Evolutionary conservation across 2,113 vertebrate species (phyloP), one percentile per base, ranked within the genome.

Genomic region (Meles meles): DNA sequence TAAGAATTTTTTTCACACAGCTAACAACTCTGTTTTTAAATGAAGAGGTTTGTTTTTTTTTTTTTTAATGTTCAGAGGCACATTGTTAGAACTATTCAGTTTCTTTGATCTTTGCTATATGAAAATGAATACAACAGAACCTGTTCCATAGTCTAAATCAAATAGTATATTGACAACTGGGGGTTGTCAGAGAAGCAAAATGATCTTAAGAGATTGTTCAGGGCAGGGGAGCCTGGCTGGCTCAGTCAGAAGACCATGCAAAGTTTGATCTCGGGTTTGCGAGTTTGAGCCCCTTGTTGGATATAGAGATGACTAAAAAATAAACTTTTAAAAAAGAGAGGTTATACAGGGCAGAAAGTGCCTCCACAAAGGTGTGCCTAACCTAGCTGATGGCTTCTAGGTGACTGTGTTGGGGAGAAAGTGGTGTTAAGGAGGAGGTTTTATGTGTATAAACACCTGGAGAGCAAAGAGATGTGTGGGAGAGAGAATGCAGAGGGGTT

Each of bases 11-110:
- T 65, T 96, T 96, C 77, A 93, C 4, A 0, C 59, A 34, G 85
- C 96, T 98, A 98, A 97, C 44, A 49, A 49, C 76, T 92, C 76
- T 92, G 31, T 96, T 98, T 77, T 97, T 81, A 92, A 95, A 77
- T 93, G 39, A 86, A 61, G 59, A 94, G 25, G 20, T 89, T 74
- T 74, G 23, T 61, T 89, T 89, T 90, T 72, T 72, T 74, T 57
- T 61, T 89, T 89, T 90, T 72, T 72, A 87, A 88, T 89, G 79
- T 52, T 4, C 88, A 71, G 49, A 52, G 13, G 25, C 52, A 69
- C 8, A 55, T 96, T 97, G 29, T 91, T 67, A 31, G 3, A 90
- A 67, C 27, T 94, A 96, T 97, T 85, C 23, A 25, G 9, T 44
- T 96, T 83, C 63, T 94, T 97, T 91, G 27, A 82, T 96, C 85